phyloP scores from a whole-genome alignment of 2,113 vertebrate genomes.

The Nestor notabilis region DNA sequence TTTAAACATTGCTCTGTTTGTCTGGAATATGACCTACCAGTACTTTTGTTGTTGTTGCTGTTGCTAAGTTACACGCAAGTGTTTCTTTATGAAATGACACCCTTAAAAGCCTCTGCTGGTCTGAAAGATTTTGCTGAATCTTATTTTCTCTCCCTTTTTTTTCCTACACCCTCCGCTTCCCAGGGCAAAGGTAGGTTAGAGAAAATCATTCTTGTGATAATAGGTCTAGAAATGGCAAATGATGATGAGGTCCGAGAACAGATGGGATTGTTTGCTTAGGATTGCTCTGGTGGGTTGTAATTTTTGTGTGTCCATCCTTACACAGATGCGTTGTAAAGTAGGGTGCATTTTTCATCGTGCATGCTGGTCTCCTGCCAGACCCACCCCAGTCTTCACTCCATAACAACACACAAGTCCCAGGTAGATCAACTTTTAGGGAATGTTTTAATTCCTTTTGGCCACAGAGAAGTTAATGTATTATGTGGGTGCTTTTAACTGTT shows the following conservation, averaged over 20 bases:
- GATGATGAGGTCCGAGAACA: neutral
- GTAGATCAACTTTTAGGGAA: neutral
- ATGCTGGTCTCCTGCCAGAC: neutral
- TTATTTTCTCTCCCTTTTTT: neutral
- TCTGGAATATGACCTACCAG: conserved; percentile 17
- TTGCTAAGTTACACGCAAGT: conserved; percentile 26
- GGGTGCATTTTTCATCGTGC: neutral
- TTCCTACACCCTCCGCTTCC: neutral
- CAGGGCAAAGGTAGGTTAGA: neutral
- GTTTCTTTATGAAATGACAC: neutral
- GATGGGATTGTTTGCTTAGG: neutral
- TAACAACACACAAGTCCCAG: neutral
- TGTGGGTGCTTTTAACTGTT: neutral
- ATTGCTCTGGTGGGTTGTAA: neutral
- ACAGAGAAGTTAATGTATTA: neutral
- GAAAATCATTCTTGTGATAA: neutral
- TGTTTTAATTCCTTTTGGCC: neutral
- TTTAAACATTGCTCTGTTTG: conserved; percentile 30
- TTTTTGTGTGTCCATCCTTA: neutral
- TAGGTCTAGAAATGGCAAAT: neutral
- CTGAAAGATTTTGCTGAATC: conserved; percentile 7
- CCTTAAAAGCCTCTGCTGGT: neutral
- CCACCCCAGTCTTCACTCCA: neutral
- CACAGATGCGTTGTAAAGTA: neutral
- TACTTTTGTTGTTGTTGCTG: neutral